A percentile compares a stretch with the other conserved stretches of the same genome.
These are phyloP conservation scores for Rousettus leschenaultii DNA, from an alignment of 2,113 vertebrate species.

Conservation along the genomic window DNA sequence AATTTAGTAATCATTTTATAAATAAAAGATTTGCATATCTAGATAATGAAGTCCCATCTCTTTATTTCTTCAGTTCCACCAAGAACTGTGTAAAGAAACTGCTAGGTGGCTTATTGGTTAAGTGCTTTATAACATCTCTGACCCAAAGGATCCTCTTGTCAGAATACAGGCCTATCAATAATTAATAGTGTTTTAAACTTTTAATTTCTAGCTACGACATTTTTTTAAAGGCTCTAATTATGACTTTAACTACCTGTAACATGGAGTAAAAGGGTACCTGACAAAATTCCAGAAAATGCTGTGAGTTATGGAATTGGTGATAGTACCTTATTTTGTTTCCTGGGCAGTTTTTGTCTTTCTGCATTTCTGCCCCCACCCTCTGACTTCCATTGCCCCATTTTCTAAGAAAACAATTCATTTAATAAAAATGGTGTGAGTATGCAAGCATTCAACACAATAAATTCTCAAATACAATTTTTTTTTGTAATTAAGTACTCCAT, in stretches of 20 bases:
- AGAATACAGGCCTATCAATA: conserved; percentile 35
- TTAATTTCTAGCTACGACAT: neutral
- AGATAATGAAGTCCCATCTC: conserved; percentile 33
- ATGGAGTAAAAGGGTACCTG: neutral
- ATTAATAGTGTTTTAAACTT: conserved; percentile 46
- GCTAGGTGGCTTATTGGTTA: conserved; percentile 35
- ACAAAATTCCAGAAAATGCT: neutral
- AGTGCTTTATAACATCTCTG: neutral
- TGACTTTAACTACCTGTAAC: conserved; percentile 40
- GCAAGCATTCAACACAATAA: neutral
- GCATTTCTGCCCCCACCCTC: neutral
- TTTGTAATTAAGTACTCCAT: neutral
- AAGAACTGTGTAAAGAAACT: conserved; percentile 43
- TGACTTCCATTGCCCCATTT: neutral
- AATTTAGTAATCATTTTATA: conserved; percentile 60
- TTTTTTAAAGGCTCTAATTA: conserved; percentile 24
- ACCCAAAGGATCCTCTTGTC: conserved; percentile 32
- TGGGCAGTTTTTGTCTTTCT: neutral
- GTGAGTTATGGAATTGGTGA: neutral
- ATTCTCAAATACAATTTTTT: neutral
- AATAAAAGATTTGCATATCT: conserved; percentile 56
- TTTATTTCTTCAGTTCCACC: neutral
- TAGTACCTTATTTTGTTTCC: neutral
- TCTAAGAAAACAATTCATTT: neutral
- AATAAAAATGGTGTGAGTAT: conserved; percentile 18